A percentile compares a stretch with the other conserved stretches of the same genome.
These are phyloP conservation scores for Caenorhabditis brenneri DNA, from an alignment of 1,140 invertebrate species.

Conservation along the genomic window DNA sequence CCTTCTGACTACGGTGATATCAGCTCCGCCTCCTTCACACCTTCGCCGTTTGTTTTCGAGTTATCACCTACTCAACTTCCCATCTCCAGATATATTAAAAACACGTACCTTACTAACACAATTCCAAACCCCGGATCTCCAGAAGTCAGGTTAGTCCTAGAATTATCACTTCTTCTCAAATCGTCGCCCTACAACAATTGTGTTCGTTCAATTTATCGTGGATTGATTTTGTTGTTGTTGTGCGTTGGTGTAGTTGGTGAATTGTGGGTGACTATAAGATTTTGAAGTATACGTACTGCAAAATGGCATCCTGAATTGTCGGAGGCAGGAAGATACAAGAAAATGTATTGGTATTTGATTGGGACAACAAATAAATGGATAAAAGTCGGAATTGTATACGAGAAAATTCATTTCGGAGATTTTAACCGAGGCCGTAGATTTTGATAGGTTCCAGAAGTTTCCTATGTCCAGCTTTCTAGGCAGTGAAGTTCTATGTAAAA, in stretches of 20 bases:
- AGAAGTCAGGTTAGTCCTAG: background rate
- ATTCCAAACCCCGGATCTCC: background rate
- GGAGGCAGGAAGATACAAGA: conserved; percentile 24
- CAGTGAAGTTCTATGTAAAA: too few relatives aligned
- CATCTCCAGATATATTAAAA: background rate
- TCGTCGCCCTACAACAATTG: too few relatives aligned
- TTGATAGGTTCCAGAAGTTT: too few relatives aligned
- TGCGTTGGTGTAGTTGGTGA: background rate
- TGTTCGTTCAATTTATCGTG: background rate
- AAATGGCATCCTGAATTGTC: conserved; percentile 23
- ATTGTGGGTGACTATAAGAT: conserved; percentile 22
- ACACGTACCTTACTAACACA: background rate
- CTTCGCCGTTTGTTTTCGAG: conserved; percentile 5
- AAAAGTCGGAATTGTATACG: background rate
- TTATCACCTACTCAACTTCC: background rate
- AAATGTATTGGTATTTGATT: conserved; percentile 18
- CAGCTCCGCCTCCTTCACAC: background rate
- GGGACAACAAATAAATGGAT: too few relatives aligned
- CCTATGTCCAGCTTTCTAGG: too few relatives aligned
- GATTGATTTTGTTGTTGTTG: background rate
- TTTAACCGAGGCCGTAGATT: too few relatives aligned
- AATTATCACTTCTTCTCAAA: too few relatives aligned
- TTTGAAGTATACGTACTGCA: conserved; percentile 31
- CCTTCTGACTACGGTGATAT: background rate
- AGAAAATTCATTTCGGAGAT: too few relatives aligned